Base-by-base conservation (phyloP, 2,113 vertebrate species). In the Daubentonia madagascariensis region DNA sequence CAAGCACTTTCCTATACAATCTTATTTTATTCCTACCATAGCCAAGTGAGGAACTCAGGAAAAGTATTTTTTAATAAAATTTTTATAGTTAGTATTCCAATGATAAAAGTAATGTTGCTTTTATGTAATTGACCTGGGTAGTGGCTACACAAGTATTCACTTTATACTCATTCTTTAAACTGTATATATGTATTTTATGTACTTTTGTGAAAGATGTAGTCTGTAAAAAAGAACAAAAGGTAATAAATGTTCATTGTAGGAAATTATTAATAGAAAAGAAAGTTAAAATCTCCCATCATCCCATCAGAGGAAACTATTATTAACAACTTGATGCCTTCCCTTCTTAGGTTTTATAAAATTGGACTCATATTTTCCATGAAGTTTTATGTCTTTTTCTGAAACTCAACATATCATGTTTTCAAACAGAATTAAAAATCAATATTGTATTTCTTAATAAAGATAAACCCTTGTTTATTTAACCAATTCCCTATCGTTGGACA, bases 401-500 rank as follows among this genome's bases (percentile, higher is more conserved):
- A 84, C 8, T 48, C 61, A 81, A 81, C 11, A 50, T n/a, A 67
- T 4, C 28, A 6, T 52, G 45, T 79, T 95, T 94, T 89, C 30
- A 70, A 59, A 13, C 8, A 90, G 67, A 5, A 83, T 83, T 75
- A 76, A 95, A 75, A 30, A 78, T 37, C 72, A 7, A 57, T 57
- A 75, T 1, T n/a, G 57, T 73, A 75, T 61, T 96, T 96, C 84
- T 94, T 83, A 95, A 91, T 32, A 95, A 94, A 93, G 67, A 83
- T 73, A 94, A 96, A 43, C 2, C 25, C n/a, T 67, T 48, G 28
- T 73, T 85, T 70, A 80, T 61, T 88, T 72, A 91, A 91, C 40
- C 65, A 80, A 67, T 61, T 81, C 37, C 37, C 48, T 48, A 20
- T 12, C 80, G 48, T 20, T 68, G 43, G 25, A 50, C 50, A 84